Percentiles rank a stretch among this genome's conserved stretches.
Conservation (phyloP, 1,140 invertebrate genomes). For the Spodoptera litura region DNA sequence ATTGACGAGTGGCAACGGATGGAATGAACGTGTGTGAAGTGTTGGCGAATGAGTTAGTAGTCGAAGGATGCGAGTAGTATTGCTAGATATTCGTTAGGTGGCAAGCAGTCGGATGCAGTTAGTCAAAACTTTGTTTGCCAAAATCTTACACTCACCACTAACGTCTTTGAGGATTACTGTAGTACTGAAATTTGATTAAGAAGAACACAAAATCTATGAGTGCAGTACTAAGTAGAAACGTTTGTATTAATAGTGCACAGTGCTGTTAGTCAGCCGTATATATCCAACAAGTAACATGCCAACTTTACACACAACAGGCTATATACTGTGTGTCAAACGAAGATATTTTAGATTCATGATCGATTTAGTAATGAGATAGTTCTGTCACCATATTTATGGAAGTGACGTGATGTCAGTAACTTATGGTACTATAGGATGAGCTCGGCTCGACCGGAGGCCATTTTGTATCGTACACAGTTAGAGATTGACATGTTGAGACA, state of each 20-base stretch:
- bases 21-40: conserved; percentile 34
- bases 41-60: conserved; percentile 15
- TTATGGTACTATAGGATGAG: conserved; percentile 25
- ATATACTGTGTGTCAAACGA: conserved; percentile 76
- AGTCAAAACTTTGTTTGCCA: conserved; percentile 72
- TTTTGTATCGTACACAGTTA: conserved; percentile 72
- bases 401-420: conserved; percentile 53
- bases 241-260: conserved; percentile 74
- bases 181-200: conserved; percentile 80
- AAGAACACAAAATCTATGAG: conserved; percentile 79
- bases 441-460: conserved; percentile 38
- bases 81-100: conserved; percentile 64
- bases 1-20: conserved; percentile 9
- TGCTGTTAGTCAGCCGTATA: conserved; percentile 82
- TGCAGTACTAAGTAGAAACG: conserved; percentile 69
- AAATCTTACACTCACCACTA: conserved; percentile 84
- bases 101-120: conserved; percentile 70
- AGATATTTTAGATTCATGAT: conserved; percentile 71
- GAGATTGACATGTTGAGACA: conserved; percentile 57
- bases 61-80: neutral
- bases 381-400: conserved; percentile 52
- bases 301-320: conserved; percentile 75
- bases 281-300: conserved; percentile 72
- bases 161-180: conserved; percentile 80
- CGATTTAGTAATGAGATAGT: conserved; percentile 49